Percentiles rank a stretch among this genome's conserved stretches.
Conservation (phyloP, 2,797 vertebrate genomes). For the Octomys mimax region DNA sequence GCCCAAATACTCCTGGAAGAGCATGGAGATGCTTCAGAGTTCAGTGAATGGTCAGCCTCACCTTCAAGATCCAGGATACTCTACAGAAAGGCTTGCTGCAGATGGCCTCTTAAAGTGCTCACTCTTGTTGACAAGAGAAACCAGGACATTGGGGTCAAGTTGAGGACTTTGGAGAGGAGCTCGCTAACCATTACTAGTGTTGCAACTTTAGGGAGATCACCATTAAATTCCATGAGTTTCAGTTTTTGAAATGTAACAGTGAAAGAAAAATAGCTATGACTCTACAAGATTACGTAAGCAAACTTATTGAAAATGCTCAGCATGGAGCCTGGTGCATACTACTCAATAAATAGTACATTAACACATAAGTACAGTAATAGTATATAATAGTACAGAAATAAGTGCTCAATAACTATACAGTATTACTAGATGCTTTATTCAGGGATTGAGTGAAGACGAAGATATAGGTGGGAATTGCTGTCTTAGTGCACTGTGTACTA, state of each 20-base stretch:
- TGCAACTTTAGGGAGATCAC: background rate
- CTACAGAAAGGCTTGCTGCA: background rate
- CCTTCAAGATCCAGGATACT: background rate
- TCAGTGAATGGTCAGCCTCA: background rate
- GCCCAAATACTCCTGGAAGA: background rate
- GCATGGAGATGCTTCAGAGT: background rate
- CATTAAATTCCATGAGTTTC: background rate
- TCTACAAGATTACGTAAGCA: background rate
- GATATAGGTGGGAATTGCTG: background rate
- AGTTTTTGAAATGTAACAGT: background rate
- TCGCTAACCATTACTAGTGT: background rate
- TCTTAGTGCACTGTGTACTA: background rate
- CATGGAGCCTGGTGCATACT: background rate
- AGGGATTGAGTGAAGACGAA: background rate
- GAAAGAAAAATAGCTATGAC: background rate
- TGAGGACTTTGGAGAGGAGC: background rate
- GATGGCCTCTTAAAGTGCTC: background rate
- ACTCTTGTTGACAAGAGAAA: background rate
- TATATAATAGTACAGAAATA: background rate
- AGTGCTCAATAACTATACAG: background rate
- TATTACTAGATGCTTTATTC: conserved; percentile 26
- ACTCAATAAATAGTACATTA: too few species aligned
- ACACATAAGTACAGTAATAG: too few species aligned
- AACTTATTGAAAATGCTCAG: background rate
- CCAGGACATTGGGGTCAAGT: background rate